Evolutionary conservation across 1,140 invertebrate species (phyloP).

Genomic region (Drosophila lacertosa): DNA sequence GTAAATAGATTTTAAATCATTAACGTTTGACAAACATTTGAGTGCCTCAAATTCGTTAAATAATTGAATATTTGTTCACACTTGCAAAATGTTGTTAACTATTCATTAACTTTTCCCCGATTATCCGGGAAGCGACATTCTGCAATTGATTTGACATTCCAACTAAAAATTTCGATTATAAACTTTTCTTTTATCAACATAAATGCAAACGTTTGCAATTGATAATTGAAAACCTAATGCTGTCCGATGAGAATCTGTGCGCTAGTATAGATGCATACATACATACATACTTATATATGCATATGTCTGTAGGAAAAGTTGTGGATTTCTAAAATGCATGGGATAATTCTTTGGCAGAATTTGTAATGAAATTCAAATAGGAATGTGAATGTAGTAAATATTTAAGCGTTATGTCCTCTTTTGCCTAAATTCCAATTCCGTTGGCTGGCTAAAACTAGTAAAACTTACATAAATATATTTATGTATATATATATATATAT

Average conservation of each 20-base stretch:
- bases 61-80: not conserved
- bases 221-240: constrained; percentile 30
- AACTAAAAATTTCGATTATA: constrained; percentile 19
- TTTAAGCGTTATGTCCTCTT: constrained; percentile 7
- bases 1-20: not conserved
- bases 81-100: not conserved
- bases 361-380: constrained; percentile 20
- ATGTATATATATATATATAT: not conserved
- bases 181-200: constrained; percentile 23
- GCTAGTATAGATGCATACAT: not conserved
- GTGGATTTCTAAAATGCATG: not conserved
- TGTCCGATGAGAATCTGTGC: not conserved
- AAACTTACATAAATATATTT: too few relatives aligned
- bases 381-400: constrained; percentile 8
- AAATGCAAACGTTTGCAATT: constrained; percentile 34
- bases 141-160: not conserved
- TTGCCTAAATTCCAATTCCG: constrained; percentile 4
- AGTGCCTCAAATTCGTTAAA: not conserved
- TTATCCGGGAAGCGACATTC: not conserved
- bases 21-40: not conserved
- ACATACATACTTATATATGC: not conserved
- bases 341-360: constrained; percentile 8
- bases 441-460: not conserved
- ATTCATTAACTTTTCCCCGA: not conserved
- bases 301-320: not conserved